Percentiles rank a stretch among this genome's conserved stretches.
Evolutionary conservation across 2,113 vertebrate genomes (phyloP).

Genomic region (Megaceryle maxima): DNA sequence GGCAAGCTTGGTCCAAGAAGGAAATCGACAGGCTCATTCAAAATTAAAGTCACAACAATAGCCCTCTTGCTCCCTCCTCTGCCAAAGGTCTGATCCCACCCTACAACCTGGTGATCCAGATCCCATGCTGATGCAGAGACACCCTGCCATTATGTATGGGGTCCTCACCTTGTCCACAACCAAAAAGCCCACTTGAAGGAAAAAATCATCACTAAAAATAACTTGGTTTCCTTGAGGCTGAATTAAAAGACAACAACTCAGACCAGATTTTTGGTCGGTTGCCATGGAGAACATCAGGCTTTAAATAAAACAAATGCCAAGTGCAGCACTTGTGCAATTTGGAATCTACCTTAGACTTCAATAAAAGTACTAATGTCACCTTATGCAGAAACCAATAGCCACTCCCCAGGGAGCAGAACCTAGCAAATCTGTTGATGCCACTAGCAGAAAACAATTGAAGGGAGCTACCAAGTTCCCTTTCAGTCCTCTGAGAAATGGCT

Average conservation of each 20-base stretch:
- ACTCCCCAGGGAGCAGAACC: background rate
- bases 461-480: background rate
- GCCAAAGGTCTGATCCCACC: background rate
- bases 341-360: background rate
- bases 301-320: background rate
- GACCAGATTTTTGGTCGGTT: slow-evolving; percentile 15
- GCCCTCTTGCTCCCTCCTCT: background rate
- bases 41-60: background rate
- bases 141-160: background rate
- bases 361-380: background rate
- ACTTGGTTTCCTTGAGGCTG: background rate
- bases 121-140: background rate
- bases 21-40: background rate
- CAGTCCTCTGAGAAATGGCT: background rate
- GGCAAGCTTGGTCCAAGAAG: background rate
- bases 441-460: background rate
- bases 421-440: background rate
- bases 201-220: background rate
- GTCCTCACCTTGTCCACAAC: background rate
- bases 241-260: background rate
- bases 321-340: fast-evolving
- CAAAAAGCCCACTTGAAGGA: background rate
- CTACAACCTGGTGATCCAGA: background rate
- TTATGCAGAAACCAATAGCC: background rate
- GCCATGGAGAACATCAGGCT: slow-evolving; percentile 30